phyloP scores from a whole-genome alignment of 2,888 invertebrate species.

The Cataglyphis livida region DNA sequence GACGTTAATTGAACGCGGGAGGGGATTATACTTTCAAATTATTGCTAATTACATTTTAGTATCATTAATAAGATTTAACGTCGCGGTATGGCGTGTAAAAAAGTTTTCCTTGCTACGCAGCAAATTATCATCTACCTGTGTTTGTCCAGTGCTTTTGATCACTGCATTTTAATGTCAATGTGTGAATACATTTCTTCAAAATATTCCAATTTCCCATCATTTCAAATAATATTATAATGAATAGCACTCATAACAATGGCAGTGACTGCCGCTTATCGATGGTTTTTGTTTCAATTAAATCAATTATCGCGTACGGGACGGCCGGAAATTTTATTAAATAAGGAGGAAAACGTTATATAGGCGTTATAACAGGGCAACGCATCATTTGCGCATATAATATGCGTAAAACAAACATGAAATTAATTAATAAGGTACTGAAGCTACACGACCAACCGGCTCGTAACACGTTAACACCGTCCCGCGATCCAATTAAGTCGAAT shows the following conservation, averaged over 20 bases:
- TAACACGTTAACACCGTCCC: constrained; percentile 14
- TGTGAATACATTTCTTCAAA: not conserved
- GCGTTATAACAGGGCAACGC: not conserved
- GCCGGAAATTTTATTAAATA: constrained; percentile 29
- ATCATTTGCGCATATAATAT: constrained; percentile 12
- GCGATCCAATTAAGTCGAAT: constrained; percentile 42
- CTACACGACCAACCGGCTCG: not conserved
- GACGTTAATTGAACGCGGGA: constrained; percentile 41
- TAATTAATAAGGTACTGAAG: constrained; percentile 45
- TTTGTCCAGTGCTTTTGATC: constrained; percentile 39
- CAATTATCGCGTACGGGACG: constrained; percentile 23
- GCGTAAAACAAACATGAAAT: constrained; percentile 30
- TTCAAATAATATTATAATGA: not conserved
- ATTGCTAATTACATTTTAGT: constrained; percentile 49
- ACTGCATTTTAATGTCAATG: constrained; percentile 3
- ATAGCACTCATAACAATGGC: constrained; percentile 37
- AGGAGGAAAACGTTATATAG: not conserved
- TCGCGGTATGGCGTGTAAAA: constrained; percentile 25
- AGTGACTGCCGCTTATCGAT: constrained; percentile 19
- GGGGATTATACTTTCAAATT: constrained; percentile 51
- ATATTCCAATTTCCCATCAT: constrained; percentile 22
- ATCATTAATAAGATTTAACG: constrained; percentile 36
- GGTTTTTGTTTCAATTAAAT: constrained; percentile 46
- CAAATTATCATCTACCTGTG: constrained; percentile 41
- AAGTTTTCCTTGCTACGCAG: constrained; percentile 7